These are phyloP conservation scores for Alethe diademata DNA, from an alignment of 2,113 vertebrate genomes.

Conservation along the genomic window DNA sequence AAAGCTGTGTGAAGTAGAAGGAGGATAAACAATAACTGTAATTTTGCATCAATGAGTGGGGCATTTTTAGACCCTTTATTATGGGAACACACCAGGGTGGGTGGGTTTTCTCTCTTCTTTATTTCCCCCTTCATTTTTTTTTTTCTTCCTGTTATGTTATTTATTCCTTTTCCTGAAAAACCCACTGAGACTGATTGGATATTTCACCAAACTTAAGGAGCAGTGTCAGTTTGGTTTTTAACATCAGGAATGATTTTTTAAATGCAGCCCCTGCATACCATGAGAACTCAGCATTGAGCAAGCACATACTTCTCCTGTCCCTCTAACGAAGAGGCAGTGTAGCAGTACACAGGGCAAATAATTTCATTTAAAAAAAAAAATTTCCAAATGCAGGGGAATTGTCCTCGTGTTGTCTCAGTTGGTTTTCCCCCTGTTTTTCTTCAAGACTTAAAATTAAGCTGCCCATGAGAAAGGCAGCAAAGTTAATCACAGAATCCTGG, in stretches of 20 bases:
- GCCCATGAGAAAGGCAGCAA: not conserved
- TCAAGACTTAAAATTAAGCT: not conserved
- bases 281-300: not conserved
- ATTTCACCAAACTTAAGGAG: slow-evolving; percentile 35
- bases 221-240: not conserved
- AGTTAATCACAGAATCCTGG: not conserved
- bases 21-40: slow-evolving; percentile 56
- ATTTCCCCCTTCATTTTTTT: rapidly evolving
- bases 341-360: not conserved
- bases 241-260: not conserved
- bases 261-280: not conserved
- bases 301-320: not conserved
- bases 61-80: slow-evolving; percentile 56
- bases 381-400: not conserved
- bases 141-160: not conserved
- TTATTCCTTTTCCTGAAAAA: not conserved
- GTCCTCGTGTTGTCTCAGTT: not conserved
- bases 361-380: not conserved
- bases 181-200: slow-evolving; percentile 9
- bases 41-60: slow-evolving; percentile 58
- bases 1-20: slow-evolving; percentile 62
- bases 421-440: not conserved
- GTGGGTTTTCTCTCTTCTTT: not conserved
- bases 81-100: not conserved
- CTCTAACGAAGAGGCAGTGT: not conserved